These are phyloP conservation scores for Hypena proboscidalis DNA, from an alignment of 2,888 invertebrate genomes.

Conservation along the genomic window DNA sequence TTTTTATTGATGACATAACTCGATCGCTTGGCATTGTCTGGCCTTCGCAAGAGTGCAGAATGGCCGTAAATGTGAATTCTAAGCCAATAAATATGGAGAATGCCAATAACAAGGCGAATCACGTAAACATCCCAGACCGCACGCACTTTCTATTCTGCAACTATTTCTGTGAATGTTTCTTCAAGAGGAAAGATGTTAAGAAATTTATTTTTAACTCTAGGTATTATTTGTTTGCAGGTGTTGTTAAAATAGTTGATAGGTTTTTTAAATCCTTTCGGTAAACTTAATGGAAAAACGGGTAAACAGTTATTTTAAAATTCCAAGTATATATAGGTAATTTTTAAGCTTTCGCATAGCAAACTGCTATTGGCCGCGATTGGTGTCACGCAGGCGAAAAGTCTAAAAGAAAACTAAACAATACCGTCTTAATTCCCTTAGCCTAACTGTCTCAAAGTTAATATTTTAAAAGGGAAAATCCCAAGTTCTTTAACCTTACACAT, in stretches of 20 bases:
- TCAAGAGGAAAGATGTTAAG: not conserved
- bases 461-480: conserved; percentile 1
- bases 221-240: not conserved
- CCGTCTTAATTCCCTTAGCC: no score
- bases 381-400: no score
- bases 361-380: no score
- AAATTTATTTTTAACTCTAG: not conserved
- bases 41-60: not conserved
- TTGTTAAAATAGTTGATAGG: no score
- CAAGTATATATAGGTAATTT: no score
- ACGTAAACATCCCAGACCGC: conserved; percentile 9
- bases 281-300: no score
- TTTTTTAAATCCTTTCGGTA: no score
- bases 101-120: conserved; percentile 11
- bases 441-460: not conserved
- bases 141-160: conserved; percentile 33
- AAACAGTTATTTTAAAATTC: no score
- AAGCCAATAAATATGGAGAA: not conserved
- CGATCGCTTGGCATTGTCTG: no score
- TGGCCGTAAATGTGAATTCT: not conserved
- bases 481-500: conserved; percentile 4
- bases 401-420: no score
- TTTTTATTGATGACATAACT: no score
- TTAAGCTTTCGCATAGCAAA: no score
- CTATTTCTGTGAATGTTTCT: conserved; percentile 24